Percentiles rank a stretch among this genome's conserved stretches.
phyloP scores from a whole-genome alignment of 2,797 vertebrate genomes.

The Platalea minor region DNA sequence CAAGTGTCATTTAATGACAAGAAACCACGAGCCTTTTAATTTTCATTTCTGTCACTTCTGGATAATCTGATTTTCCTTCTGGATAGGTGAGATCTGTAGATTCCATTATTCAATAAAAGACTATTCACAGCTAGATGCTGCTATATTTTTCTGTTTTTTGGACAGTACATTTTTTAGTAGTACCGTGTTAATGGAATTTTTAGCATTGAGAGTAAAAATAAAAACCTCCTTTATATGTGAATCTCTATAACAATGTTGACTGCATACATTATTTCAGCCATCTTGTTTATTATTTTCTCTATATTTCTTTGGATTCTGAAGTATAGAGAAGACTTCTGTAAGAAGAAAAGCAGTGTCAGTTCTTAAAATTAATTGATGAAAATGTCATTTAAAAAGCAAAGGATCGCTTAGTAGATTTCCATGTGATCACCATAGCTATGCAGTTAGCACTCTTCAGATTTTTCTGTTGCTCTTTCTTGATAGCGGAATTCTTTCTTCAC shows the following conservation, averaged over 20 bases:
- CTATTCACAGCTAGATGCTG: background rate
- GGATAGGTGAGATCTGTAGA: background rate
- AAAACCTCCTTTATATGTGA: background rate
- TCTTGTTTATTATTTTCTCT: background rate
- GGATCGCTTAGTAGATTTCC: background rate
- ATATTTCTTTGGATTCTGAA: background rate
- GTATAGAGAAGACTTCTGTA: background rate
- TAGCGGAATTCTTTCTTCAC: background rate
- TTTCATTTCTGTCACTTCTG: background rate
- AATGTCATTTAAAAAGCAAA: background rate
- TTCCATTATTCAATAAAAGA: background rate
- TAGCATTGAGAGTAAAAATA: background rate
- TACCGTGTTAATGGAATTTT: background rate
- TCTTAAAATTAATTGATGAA: background rate
- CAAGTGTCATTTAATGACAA: background rate
- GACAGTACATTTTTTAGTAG: background rate
- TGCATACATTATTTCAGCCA: background rate
- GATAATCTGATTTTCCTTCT: background rate
- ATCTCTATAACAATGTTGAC: background rate
- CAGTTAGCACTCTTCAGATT: background rate
- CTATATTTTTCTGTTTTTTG: background rate
- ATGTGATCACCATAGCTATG: background rate
- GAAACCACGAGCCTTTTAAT: background rate
- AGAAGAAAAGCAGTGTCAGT: background rate
- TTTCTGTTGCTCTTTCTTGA: background rate